Base-by-base conservation (phyloP, 2,888 invertebrate species). In the Saturnia japonica region DNA sequence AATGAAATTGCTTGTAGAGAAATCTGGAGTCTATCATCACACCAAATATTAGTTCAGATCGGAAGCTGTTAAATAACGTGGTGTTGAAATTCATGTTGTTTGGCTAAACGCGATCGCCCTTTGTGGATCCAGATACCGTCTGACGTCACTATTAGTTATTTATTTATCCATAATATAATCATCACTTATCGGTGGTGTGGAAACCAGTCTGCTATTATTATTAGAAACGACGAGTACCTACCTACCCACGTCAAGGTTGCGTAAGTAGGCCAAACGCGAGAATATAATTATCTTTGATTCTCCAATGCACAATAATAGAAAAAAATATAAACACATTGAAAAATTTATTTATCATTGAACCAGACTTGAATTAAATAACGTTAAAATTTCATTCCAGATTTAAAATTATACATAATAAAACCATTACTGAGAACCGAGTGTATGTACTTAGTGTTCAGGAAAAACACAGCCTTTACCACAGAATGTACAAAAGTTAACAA, bases 161-260 rank as follows among this genome's bases (percentile, higher is more conserved):
- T 84, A 80, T 86, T 84, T 85, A 82, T 83, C 83, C 80, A 60
- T 64, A 64, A 80, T 83, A 81, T 82, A 83, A 83, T 81, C 80
- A 80, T 77, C 82, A 82, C 78, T 81, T 82, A 80, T 83, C 77
- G 78, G 83, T 80, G 79, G 80, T 84, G 85, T 80, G 85, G 85
- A 86, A 86, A 84, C 84, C 81, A 84, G 83, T 83, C 85, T 74
- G 79, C 77, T 75, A 78, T 87, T 87, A 89, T 89, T 89, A 90
- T 87, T 90, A 90, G 89, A 87, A 87, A 82, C 86, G 80, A 78
- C 79, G 77, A 83, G 87, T 88, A 88, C 85, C 80, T 83, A 83
- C 82, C 87, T 88, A 88, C 85, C 80, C 83, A 83, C 82, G 82
- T 88, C 91, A 91, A 91, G 92, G 91, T 89, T 89, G 85, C 75